phyloP scores from a whole-genome alignment of 1,140 invertebrate genomes.

The Drosophila mayri region DNA sequence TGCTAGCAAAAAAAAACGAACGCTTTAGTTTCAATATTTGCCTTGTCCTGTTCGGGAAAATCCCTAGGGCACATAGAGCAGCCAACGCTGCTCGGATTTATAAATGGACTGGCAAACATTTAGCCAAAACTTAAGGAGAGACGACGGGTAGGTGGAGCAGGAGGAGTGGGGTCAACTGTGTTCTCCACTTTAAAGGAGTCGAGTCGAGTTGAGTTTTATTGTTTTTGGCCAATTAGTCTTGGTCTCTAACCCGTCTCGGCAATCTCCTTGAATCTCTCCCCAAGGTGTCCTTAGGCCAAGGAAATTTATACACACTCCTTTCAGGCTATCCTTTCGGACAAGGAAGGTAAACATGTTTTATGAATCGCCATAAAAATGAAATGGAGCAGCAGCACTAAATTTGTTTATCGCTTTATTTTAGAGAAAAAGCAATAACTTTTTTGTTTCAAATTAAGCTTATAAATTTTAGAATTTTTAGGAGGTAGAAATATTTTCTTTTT shows the following conservation, averaged over 20 bases:
- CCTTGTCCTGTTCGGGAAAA: conserved; percentile 56
- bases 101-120: conserved; percentile 63
- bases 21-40: conserved; percentile 69
- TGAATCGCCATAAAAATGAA: conserved; percentile 1
- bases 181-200: conserved; percentile 35
- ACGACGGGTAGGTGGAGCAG: not conserved
- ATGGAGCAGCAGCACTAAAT: not conserved
- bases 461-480: not conserved
- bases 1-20: conserved; percentile 30
- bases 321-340: conserved; percentile 1
- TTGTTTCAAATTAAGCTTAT: not conserved
- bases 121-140: conserved; percentile 32
- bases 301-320: conserved; percentile 31
- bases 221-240: conserved; percentile 64
- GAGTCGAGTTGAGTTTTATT: conserved; percentile 39
- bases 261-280: conserved; percentile 70
- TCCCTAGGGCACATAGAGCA: conserved; percentile 54
- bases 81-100: conserved; percentile 55
- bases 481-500: not conserved
- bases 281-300: conserved; percentile 59
- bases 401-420: not conserved
- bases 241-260: conserved; percentile 50
- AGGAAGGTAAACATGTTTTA: conserved; percentile 38
- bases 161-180: not conserved
- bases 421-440: not conserved